Conservation (phyloP, 1,140 invertebrate species). For the Achroia grisella region DNA sequence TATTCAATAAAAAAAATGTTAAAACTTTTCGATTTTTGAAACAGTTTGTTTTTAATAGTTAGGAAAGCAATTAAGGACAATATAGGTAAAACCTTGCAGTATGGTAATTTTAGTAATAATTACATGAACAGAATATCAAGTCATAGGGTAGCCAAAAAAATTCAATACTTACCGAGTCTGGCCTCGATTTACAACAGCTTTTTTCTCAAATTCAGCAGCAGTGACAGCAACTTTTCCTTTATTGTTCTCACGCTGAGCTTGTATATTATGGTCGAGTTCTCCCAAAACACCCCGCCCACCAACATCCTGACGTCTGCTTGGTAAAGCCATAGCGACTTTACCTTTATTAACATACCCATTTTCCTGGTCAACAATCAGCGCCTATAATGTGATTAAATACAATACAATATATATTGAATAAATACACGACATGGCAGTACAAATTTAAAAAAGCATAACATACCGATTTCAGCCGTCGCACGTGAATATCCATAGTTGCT, state of each 20-base stretch:
- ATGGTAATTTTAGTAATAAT: too few species aligned
- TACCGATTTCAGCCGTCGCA: conserved; percentile 41
- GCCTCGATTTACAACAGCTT: conserved; percentile 23
- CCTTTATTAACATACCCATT: conserved; percentile 41
- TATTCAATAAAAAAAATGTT: too few species aligned
- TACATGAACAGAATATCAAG: too few species aligned
- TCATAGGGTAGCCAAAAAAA: conserved; percentile 10
- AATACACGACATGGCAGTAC: too few species aligned
- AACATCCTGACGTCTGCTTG: conserved; percentile 37
- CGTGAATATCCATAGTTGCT: conserved; percentile 40
- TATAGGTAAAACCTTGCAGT: too few species aligned
- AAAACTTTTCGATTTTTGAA: too few species aligned
- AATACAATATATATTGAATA: too few species aligned
- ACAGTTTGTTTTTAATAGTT: too few species aligned
- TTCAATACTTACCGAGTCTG: conserved; percentile 14
- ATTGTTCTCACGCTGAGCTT: conserved; percentile 33
- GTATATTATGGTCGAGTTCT: conserved; percentile 49
- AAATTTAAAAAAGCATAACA: conserved; percentile 12
- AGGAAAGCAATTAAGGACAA: too few species aligned
- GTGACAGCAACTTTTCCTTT: conserved; percentile 39
- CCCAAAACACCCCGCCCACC: conserved; percentile 49
- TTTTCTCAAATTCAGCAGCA: conserved; percentile 50
- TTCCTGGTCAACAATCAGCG: conserved; percentile 52
- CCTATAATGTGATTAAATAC: conserved; percentile 8
- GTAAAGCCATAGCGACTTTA: conserved; percentile 31